Conservation (phyloP, 2,888 invertebrate species). For the Hirtodrosophila confusa region DNA sequence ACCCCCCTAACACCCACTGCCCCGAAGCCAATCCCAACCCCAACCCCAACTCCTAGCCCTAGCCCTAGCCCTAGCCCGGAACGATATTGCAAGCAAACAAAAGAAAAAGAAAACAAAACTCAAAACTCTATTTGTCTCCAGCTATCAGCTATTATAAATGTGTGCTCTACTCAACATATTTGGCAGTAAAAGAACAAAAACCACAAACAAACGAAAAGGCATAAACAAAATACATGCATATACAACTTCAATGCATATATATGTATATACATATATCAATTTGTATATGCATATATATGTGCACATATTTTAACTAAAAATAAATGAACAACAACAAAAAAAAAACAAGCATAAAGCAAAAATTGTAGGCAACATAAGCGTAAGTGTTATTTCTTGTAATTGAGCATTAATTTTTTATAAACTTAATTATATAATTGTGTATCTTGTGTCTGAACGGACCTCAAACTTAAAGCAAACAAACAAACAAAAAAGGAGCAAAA, state of each 20-base stretch:
- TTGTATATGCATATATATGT: slow-evolving; percentile 36
- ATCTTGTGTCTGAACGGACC: slow-evolving; percentile 80
- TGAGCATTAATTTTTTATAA: slow-evolving; percentile 76
- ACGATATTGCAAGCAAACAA: slow-evolving; percentile 29
- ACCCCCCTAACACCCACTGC: background rate
- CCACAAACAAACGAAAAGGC: too few species aligned
- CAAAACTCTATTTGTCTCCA: slow-evolving; percentile 42
- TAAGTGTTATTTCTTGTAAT: slow-evolving; percentile 82
- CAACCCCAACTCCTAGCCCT: background rate
- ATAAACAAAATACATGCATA: background rate
- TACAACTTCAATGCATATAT: slow-evolving; percentile 2
- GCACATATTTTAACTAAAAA: slow-evolving; percentile 46
- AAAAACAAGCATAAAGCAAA: slow-evolving; percentile 24
- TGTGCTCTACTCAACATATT: slow-evolving; percentile 52
- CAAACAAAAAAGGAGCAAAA: slow-evolving; percentile 12
- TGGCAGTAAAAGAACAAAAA: slow-evolving; percentile 5
- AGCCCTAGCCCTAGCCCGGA: background rate
- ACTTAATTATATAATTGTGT: slow-evolving; percentile 74
- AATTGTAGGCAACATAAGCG: slow-evolving; percentile 66
- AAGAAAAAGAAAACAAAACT: background rate
- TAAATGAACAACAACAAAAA: slow-evolving; percentile 17
- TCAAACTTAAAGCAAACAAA: slow-evolving; percentile 58
- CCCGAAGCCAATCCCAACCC: too few species aligned
- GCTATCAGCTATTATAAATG: slow-evolving; percentile 61
- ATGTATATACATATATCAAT: slow-evolving; percentile 20